phyloP scores from a whole-genome alignment of 2,888 invertebrate genomes.

The Ceramica pisi region DNA sequence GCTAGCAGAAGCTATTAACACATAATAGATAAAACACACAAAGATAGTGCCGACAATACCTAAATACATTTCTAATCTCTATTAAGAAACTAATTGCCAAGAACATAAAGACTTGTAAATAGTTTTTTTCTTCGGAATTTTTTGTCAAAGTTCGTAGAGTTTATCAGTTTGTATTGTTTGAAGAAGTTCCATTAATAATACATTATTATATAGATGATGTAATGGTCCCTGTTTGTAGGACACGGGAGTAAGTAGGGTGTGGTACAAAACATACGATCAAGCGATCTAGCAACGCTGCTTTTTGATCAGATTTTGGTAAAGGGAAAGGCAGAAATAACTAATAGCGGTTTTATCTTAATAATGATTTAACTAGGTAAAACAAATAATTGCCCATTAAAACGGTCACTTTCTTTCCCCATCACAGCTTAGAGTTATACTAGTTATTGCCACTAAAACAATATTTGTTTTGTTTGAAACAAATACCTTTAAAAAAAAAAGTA shows the following conservation, averaged over 20 bases:
- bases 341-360: too few species aligned
- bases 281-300: too few species aligned
- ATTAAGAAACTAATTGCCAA: background rate
- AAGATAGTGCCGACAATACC: background rate
- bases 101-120: background rate
- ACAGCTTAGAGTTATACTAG: too few species aligned
- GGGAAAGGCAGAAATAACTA: too few species aligned
- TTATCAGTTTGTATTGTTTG: slow-evolving; percentile 55
- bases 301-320: too few species aligned
- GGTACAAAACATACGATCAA: slow-evolving; percentile 19
- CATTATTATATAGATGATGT: slow-evolving; percentile 45
- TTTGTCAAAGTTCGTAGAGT: slow-evolving; percentile 52
- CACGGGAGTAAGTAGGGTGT: slow-evolving; percentile 30
- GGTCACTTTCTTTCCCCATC: too few species aligned
- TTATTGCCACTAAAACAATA: too few species aligned
- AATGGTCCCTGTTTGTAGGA: slow-evolving; percentile 39
- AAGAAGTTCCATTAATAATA: slow-evolving; percentile 30
- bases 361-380: too few species aligned
- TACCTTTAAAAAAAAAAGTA: too few species aligned
- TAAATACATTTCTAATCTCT: background rate
- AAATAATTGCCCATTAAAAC: too few species aligned
- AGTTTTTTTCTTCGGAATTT: background rate
- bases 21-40: background rate
- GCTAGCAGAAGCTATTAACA: too few species aligned
- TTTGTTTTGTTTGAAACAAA: too few species aligned